Evolutionary conservation across 2,888 invertebrate species (phyloP), one percentile per base, ranked within the genome.

Genomic region (Odiellus spinosus): DNA sequence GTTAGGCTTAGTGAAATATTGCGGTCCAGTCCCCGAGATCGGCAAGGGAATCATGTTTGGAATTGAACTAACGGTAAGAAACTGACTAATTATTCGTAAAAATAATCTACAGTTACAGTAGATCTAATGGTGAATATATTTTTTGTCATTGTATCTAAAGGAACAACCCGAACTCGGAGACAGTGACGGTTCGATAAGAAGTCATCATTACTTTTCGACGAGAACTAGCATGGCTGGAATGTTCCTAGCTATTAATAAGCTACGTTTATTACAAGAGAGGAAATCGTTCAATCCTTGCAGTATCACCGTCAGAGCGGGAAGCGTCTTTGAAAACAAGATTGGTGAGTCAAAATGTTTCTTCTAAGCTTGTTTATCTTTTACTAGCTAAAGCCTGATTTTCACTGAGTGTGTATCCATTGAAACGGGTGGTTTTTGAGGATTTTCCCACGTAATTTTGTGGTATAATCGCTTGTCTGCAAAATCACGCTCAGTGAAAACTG

Each of bases 11-110:
- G 50, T 53, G 32, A 39, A 48, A 11, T 53, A 47, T 33, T 51
- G 49, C 40, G 53, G 53, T 4, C 39, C 44, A 21, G 53, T 53
- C 14, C 50, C 53, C 10, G 53, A 53, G 26, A 36, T 53, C n/a
- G 53, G 53, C 38, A 48, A 51, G 39, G 53, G 53, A 5, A 49
- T 49, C 15, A 15, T 53, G 17, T 53, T 48, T 43, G 53, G 53
- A 19, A 40, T 53, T 14, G 53, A 53, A 35, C 32, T 53, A 18
- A 21, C 51, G 46, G 53, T 53, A 42, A 26, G 26, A n/a, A n/a
- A n/a, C n/a, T 35, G 35, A n/a, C 12, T 35, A 12, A 34, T 34
- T 34, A n/a, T 35, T 35, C 14, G 14, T 38, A 17, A 17, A 38
- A 38, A 12, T 18, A 38, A 10, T 2, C 38, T 35, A n/a, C 12